Conservation (phyloP, 2,888 invertebrate genomes). For the Yponomeuta cagnagella region DNA sequence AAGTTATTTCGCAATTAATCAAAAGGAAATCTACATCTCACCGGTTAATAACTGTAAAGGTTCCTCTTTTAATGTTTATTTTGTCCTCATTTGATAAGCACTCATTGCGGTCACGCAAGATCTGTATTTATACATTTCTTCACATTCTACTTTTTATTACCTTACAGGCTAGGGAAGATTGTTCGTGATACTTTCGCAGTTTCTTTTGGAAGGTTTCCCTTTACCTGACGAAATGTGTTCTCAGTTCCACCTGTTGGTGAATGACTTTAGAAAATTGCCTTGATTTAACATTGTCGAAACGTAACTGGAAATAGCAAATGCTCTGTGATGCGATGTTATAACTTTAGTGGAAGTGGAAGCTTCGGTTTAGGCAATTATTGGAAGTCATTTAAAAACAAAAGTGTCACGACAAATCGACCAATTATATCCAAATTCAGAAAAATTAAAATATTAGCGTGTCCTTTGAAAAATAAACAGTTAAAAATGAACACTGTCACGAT, state of each 20-base stretch:
- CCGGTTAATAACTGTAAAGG: not conserved
- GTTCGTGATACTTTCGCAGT: conserved; percentile 26
- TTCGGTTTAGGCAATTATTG: not conserved
- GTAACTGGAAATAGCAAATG: not conserved
- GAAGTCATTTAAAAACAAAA: conserved; percentile 9
- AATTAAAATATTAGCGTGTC: conserved; percentile 47
- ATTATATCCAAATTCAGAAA: conserved; percentile 23
- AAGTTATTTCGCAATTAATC: no score
- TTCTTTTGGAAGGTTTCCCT: not conserved
- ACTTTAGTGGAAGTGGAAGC: not conserved
- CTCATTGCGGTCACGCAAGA: conserved; percentile 34
- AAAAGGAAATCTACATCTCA: no score
- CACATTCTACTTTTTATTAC: conserved; percentile 26
- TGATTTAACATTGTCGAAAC: not conserved
- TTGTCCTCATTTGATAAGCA: conserved; percentile 53
- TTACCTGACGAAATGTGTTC: not conserved
- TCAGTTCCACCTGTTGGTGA: not conserved
- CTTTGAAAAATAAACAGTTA: conserved; percentile 64
- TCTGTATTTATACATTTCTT: conserved; percentile 37
- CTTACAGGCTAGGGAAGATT: conserved; percentile 23
- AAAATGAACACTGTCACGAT: conserved; percentile 57
- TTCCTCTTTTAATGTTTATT: conserved; percentile 22
- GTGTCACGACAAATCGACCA: conserved; percentile 39
- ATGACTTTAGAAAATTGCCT: not conserved
- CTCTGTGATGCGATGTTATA: not conserved